These are phyloP conservation scores for Nilaparvata lugens DNA, from an alignment of 1,140 invertebrate genomes.

Conservation along the genomic window DNA sequence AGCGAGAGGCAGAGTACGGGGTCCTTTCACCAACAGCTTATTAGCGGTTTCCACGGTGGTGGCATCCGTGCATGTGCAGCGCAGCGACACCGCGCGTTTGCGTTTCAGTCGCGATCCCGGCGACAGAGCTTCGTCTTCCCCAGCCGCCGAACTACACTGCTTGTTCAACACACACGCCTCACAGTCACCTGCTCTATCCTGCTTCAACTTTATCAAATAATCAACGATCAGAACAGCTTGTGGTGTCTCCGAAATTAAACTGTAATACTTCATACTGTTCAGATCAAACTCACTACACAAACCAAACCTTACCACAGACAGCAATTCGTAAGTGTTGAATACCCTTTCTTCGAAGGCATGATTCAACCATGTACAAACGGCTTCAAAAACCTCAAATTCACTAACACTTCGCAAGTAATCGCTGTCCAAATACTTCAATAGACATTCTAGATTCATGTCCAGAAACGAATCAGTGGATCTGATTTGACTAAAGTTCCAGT, in stretches of 20 bases:
- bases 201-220: slow-evolving; percentile 21
- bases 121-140: neutral
- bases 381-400: slow-evolving; percentile 37
- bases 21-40: slow-evolving; percentile 27
- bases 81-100: slow-evolving; percentile 4
- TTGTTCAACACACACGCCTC: slow-evolving; percentile 8
- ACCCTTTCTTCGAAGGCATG: slow-evolving; percentile 33
- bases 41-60: slow-evolving; percentile 6
- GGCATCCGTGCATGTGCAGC: slow-evolving; percentile 12
- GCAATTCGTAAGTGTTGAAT: slow-evolving; percentile 28
- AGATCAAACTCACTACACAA: slow-evolving; percentile 20
- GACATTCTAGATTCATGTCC: slow-evolving; percentile 28
- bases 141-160: neutral
- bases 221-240: slow-evolving; percentile 18
- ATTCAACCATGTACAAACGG: slow-evolving; percentile 35
- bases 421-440: slow-evolving; percentile 19
- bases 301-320: slow-evolving; percentile 31
- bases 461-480: slow-evolving; percentile 35
- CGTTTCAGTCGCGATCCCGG: slow-evolving; percentile 5
- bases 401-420: slow-evolving; percentile 24
- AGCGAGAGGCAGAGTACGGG: slow-evolving; percentile 16
- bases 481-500: slow-evolving; percentile 30
- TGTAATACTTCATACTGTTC: slow-evolving; percentile 23
- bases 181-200: slow-evolving; percentile 11
- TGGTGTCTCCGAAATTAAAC: slow-evolving; percentile 18